Base-by-base conservation (phyloP, 2,888 invertebrate species). In the Bursaphelenchus okinawaensis region DNA sequence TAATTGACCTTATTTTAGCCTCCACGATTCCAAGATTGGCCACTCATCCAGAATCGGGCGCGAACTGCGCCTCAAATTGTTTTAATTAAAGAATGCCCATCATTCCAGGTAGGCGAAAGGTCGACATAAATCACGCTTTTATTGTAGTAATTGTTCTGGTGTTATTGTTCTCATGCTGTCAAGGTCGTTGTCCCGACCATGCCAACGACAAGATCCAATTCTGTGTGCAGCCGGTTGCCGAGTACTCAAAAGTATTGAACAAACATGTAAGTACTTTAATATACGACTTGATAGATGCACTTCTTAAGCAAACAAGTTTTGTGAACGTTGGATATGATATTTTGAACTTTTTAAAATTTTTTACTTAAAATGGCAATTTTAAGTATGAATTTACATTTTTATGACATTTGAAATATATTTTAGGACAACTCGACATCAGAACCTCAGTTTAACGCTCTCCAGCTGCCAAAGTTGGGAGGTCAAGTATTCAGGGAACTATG, bases 201-300 rank as follows among this genome's bases (percentile, higher is more conserved):
- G 68, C 75, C 26, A 77, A 76, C 65, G 67, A 72, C 7, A 68
- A 72, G 29, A 81, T 80, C 73, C 80, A 77, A 59, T 74, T 73
- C 54, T 82, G 82, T 66, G 82, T 82, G 7, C 75, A 74, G 40
- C 82, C 82, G n/a, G 82, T 82, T 7, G 79, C 79, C n/a, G 77
- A 80, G 24, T 81, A 81, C 55, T 80, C 82, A 12, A 81, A 82
- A 65, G 71, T 79, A 22, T 67, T 81, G 24, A 80, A 78, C 65
- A 67, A 70, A 28, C 75, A 79, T 65, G 75, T 73, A n/a, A 55
- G 60, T 60, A n/a, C n/a, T n/a, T n/a, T n/a, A n/a, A n/a, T n/a
- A n/a, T n/a, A n/a, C n/a, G n/a, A n/a, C n/a, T n/a, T n/a, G n/a
- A n/a, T n/a, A n/a, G n/a, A n/a, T n/a, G n/a, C n/a, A n/a, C n/a